Base-by-base conservation (phyloP, 2,797 vertebrate genomes). In the Catamblyrhynchus diadema region DNA sequence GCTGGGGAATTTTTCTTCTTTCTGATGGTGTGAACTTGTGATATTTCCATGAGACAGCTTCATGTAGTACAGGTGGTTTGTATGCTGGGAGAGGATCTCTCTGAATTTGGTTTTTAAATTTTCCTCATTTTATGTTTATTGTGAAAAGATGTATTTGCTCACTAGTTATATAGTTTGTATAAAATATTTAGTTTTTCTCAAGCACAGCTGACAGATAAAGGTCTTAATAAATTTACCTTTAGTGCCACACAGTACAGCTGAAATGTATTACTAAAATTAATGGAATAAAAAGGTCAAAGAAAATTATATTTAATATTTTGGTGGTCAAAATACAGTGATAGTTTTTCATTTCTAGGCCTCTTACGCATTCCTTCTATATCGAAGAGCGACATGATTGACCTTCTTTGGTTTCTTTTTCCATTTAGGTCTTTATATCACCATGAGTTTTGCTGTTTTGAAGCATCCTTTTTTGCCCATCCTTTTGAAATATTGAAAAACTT, bases 161-260 rank as follows among this genome's bases (percentile, higher is more conserved):
- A 33, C n/a, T 42, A 33, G 47, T 30, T 33, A 47, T 8, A 14
- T 6, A 64, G 9, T 70, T 96, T 65, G 53, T 66, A 37, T 83
- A 66, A 66, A 91, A 94, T 70, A 69, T 23, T 50, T 84, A 70
- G n/a, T 61, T 35, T 84, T 91, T 92, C 66, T 81, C 51, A 93
- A 80, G 20, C 9, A 53, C 12, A 81, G 18, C 10, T 86, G 79
- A 86, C 41, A 88, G 71, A 86, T 50, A 75, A 75, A 83, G 42
- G 8, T 67, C 56, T 37, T 70, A 91, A 72, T 84, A 93, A 73
- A 81, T 71, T 78, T 91, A 14, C 25, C 13, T 75, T 91, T 59
- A 56, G 18, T 78, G 41, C 27, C 57, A 82, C n/a, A 78, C 13
- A 73, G 45, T 32, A 37, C 4, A 81, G 64, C 32, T 56, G 37